A percentile compares a stretch with the other conserved stretches of the same genome.
phyloP scores from a whole-genome alignment of 1,140 invertebrate genomes.

The Orius laevigatus region DNA sequence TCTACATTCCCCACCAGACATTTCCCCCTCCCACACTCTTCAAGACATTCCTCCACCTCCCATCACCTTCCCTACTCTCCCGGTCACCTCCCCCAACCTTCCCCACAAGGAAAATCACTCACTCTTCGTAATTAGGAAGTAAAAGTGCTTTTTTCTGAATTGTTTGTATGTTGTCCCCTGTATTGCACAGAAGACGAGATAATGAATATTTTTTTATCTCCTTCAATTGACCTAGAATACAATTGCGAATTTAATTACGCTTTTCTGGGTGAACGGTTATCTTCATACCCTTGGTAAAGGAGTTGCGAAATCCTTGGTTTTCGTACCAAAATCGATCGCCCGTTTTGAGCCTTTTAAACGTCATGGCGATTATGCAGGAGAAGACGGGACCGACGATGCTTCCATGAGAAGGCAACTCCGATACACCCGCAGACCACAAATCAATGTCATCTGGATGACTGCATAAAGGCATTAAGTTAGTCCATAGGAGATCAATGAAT shows the following conservation, averaged over 20 bases:
- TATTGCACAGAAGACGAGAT: constrained; percentile 82
- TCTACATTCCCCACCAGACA: too few species aligned
- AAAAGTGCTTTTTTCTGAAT: constrained; percentile 88
- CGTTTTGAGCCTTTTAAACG: constrained; percentile 75
- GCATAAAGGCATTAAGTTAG: constrained; percentile 11
- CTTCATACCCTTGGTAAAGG: constrained; percentile 53
- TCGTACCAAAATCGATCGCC: constrained; percentile 83
- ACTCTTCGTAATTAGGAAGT: constrained; percentile 76
- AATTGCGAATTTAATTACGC: constrained; percentile 6
- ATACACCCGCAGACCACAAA: constrained; percentile 83
- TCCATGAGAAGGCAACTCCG: constrained; percentile 64
- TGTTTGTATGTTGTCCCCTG: constrained; percentile 76
- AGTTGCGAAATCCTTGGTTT: constrained; percentile 46
- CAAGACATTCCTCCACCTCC: too few species aligned
- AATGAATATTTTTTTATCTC: constrained; percentile 77
- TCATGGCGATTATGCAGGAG: constrained; percentile 87
- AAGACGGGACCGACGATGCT: constrained; percentile 89
- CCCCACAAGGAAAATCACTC: constrained; percentile 28
- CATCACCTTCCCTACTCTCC: too few species aligned
- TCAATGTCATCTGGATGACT: constrained; percentile 75
- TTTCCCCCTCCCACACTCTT: too few species aligned
- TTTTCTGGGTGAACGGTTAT: background rate
- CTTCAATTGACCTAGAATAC: constrained; percentile 55
- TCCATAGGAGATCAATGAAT: too few species aligned
- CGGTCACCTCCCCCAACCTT: too few species aligned